phyloP scores from a whole-genome alignment of 2,797 vertebrate genomes.

The Poeciliopsis paucimaculata region DNA sequence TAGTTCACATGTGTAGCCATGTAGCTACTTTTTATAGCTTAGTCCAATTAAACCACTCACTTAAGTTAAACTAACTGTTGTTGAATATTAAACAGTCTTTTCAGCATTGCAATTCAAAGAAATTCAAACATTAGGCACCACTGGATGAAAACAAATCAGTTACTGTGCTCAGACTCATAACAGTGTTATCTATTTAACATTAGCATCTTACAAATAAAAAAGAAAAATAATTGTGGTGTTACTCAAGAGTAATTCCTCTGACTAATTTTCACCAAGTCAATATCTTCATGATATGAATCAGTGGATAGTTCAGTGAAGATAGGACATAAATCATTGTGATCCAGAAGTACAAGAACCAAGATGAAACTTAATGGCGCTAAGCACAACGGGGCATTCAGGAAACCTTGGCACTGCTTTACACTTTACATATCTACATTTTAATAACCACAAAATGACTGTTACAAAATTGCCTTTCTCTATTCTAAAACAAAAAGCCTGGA shows the following conservation, averaged over 20 bases:
- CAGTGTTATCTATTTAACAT: neutral
- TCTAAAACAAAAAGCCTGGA: neutral
- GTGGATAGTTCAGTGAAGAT: neutral
- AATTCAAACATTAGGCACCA: neutral
- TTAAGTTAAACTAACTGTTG: neutral
- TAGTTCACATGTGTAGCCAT: neutral
- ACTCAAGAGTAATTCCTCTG: neutral
- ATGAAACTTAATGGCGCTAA: neutral
- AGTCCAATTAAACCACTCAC: neutral
- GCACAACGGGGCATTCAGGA: neutral
- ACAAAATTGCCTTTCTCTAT: too few relatives aligned
- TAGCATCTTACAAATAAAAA: neutral
- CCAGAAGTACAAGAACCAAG: neutral
- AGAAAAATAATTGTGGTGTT: neutral
- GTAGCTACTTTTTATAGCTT: neutral
- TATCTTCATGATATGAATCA: neutral
- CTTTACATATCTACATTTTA: too few relatives aligned
- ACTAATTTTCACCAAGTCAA: neutral
- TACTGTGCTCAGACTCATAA: neutral
- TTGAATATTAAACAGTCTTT: neutral
- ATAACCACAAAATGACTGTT: too few relatives aligned
- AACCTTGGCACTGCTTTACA: too few relatives aligned
- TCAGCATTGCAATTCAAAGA: neutral
- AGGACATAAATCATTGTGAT: neutral
- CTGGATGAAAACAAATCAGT: neutral